Conservation (phyloP, 1,140 invertebrate species). For the Leptinotarsa defecta region DNA sequence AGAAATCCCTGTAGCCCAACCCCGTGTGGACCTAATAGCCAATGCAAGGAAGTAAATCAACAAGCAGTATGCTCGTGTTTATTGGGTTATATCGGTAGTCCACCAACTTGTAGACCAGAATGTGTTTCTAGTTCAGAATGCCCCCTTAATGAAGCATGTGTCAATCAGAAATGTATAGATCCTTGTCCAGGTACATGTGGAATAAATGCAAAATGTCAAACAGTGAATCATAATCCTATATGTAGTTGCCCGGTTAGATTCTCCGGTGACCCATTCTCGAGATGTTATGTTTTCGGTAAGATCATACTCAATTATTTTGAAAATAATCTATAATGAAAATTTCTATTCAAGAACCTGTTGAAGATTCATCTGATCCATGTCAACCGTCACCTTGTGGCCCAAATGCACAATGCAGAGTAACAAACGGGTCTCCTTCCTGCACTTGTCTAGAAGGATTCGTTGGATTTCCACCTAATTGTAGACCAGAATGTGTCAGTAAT, state of each 20-base stretch:
- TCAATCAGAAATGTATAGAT: conserved; percentile 68
- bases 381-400: conserved; percentile 82
- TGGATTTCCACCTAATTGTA: conserved; percentile 81
- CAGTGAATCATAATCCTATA: conserved; percentile 74
- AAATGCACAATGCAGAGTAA: conserved; percentile 78
- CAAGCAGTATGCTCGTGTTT: conserved; percentile 73
- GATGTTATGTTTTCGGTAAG: conserved; percentile 61
- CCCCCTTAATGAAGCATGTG: conserved; percentile 62
- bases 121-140: conserved; percentile 68
- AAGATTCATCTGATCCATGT: conserved; percentile 66
- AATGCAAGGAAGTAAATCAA: conserved; percentile 70
- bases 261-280: conserved; percentile 72
- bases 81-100: conserved; percentile 63
- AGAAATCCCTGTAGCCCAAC: conserved; percentile 59
- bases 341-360: conserved; percentile 29
- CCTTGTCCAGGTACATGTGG: conserved; percentile 78
- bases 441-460: conserved; percentile 78
- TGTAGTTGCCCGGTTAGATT: conserved; percentile 69
- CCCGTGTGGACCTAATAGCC: conserved; percentile 70
- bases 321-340: neutral
- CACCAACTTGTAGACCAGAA: conserved; percentile 67
- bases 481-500: conserved; percentile 81
- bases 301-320: neutral
- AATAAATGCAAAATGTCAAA: conserved; percentile 69
- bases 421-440: conserved; percentile 77